Evolutionary conservation across 2,888 invertebrate species (phyloP).

Genomic region (Clostera curtula): DNA sequence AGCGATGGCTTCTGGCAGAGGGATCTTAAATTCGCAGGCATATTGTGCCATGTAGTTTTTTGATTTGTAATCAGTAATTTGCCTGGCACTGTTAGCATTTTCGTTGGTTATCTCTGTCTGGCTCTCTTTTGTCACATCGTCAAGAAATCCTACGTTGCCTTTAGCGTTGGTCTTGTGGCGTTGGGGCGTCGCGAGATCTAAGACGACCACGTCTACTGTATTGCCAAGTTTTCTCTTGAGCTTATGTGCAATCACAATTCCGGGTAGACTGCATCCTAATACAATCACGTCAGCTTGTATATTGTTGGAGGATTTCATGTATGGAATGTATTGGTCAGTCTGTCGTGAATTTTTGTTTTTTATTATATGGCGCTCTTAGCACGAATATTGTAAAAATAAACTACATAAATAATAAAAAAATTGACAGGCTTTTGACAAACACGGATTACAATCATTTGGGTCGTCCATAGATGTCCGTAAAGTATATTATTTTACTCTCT

Average conservation of each 20-base stretch:
- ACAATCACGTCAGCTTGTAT: constrained; percentile 59
- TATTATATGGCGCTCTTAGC: too few relatives aligned
- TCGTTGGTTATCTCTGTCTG: constrained; percentile 2
- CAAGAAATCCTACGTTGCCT: constrained; percentile 45
- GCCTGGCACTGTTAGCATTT: constrained; percentile 17
- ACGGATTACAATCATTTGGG: too few relatives aligned
- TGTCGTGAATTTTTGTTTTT: too few relatives aligned
- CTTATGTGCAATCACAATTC: constrained; percentile 61
- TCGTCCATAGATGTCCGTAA: too few relatives aligned
- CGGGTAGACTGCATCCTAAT: constrained; percentile 59
- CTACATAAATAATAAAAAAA: too few relatives aligned
- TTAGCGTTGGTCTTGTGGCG: constrained; percentile 26
- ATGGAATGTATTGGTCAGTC: too few relatives aligned
- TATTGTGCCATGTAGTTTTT: constrained; percentile 41
- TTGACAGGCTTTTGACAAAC: too few relatives aligned
- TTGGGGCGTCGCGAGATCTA: constrained; percentile 50
- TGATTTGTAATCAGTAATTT: constrained; percentile 35
- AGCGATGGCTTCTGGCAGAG: constrained; percentile 43
- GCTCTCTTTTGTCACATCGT: constrained; percentile 14
- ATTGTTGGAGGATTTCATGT: too few relatives aligned
- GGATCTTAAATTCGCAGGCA: constrained; percentile 45
- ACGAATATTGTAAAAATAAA: constrained; percentile 1
- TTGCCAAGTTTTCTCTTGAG: constrained; percentile 56
- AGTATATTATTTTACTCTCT: too few relatives aligned
- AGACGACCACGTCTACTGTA: constrained; percentile 54